Evolutionary conservation across 2,797 vertebrate genomes (phyloP).

Genomic region (Bucorvus abyssinicus): DNA sequence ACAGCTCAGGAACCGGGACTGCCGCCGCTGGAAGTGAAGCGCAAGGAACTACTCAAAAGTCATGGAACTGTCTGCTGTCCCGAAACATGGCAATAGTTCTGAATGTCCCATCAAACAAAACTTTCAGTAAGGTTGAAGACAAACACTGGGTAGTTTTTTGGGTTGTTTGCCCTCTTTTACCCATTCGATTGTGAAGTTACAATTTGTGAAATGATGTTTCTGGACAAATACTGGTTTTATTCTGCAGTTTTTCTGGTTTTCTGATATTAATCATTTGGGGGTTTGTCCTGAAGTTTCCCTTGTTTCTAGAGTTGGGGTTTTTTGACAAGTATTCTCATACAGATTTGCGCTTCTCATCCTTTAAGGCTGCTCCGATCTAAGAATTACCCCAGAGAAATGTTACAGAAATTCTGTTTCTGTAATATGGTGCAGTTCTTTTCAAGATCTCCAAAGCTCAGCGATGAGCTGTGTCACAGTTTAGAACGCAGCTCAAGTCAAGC

Average conservation of each 20-base stretch:
- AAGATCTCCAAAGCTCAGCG: not conserved
- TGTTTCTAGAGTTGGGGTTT: not conserved
- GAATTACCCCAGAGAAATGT: not conserved
- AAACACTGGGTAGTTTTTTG: not conserved
- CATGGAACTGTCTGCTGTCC: not conserved
- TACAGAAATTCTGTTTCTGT: not conserved
- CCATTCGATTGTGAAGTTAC: not conserved
- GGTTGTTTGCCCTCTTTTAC: not conserved
- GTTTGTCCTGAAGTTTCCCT: not conserved
- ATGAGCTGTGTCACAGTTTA: not conserved
- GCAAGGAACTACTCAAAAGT: not conserved
- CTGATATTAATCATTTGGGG: not conserved
- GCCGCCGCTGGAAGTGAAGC: not conserved
- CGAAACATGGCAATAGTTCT: not conserved
- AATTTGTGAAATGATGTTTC: not conserved
- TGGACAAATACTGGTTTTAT: not conserved
- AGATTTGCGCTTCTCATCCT: not conserved
- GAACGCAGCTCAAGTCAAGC: not conserved
- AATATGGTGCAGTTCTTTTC: not conserved
- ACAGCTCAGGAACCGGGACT: not conserved
- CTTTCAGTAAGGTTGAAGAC: not conserved
- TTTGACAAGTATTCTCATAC: not conserved
- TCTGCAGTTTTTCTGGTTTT: not conserved
- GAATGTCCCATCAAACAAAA: not conserved
- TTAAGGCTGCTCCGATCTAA: not conserved